Conservation (phyloP, 2,113 vertebrate species). For the Plectropomus leopardus region DNA sequence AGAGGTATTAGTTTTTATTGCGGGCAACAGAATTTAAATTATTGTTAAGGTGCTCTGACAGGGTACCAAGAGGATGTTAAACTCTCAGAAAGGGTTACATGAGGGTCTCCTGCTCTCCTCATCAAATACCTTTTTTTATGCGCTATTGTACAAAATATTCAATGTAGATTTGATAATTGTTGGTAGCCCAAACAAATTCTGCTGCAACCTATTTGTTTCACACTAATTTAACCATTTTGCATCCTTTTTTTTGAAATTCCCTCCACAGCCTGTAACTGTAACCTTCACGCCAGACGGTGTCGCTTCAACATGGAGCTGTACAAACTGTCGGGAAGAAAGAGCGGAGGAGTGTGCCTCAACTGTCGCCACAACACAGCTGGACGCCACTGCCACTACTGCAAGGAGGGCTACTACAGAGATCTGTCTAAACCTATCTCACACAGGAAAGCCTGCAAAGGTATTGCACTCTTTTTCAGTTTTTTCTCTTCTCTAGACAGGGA, state of each 20-base stretch:
- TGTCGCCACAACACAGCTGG: slow-evolving; percentile 97
- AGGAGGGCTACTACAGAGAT: slow-evolving; percentile 96
- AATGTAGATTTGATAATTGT: not conserved
- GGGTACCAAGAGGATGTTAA: not conserved
- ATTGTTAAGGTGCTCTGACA: not conserved
- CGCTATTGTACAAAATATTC: too few relatives aligned
- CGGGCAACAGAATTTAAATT: too few relatives aligned
- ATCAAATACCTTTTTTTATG: too few relatives aligned
- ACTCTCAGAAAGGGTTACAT: too few relatives aligned
- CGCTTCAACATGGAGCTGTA: slow-evolving; percentile 99
- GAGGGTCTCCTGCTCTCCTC: too few relatives aligned
- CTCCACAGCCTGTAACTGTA: slow-evolving; percentile 93
- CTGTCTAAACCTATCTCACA: slow-evolving; percentile 96
- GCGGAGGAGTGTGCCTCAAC: slow-evolving; percentile 96
- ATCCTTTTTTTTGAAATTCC: slow-evolving; percentile 13
- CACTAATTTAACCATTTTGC: not conserved
- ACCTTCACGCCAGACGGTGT: slow-evolving; percentile 94
- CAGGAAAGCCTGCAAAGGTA: slow-evolving; percentile 98
- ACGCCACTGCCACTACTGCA: slow-evolving; percentile 97
- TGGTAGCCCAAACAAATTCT: not conserved
- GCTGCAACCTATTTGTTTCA: not conserved
- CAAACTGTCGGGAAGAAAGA: slow-evolving; percentile 95
- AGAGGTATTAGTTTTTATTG: not conserved
- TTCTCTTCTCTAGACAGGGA: not conserved
- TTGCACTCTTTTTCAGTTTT: not conserved